Conservation (phyloP, 2,888 invertebrate species). For the Schrankia costaestrigalis region DNA sequence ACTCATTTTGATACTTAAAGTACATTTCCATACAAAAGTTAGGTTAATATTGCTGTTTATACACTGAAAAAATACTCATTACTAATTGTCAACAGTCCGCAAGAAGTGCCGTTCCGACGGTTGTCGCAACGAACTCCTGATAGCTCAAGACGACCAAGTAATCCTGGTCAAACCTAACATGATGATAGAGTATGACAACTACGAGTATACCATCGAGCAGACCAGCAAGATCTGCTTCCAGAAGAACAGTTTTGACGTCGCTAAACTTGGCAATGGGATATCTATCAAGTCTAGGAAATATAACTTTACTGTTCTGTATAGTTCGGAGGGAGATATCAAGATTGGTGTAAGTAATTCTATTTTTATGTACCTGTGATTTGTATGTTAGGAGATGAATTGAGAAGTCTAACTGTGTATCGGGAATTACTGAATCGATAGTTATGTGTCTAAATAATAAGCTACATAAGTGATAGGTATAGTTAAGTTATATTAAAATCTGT, state of each 20-base stretch:
- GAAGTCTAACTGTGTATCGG: too few species aligned
- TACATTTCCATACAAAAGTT: too few species aligned
- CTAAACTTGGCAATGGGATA: conserved; percentile 84
- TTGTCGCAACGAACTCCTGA: conserved; percentile 83
- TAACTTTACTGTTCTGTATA: conserved; percentile 88
- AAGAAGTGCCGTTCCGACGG: conserved; percentile 82
- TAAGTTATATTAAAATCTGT: too few species aligned
- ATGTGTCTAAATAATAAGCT: too few species aligned
- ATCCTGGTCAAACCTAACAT: conserved; percentile 83
- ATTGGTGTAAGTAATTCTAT: conserved; percentile 82
- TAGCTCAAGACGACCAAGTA: conserved; percentile 81
- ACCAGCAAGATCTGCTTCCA: conserved; percentile 81
- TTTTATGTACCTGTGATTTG: not conserved
- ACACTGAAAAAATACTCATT: too few species aligned
- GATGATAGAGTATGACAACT: conserved; percentile 85
- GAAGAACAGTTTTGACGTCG: conserved; percentile 83
- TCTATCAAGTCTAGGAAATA: conserved; percentile 85
- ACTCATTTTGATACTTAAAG: too few species aligned
- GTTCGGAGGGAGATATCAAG: conserved; percentile 84
- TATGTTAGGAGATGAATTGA: not conserved
- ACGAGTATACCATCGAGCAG: conserved; percentile 81
- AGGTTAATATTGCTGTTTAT: too few species aligned
- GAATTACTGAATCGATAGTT: too few species aligned
- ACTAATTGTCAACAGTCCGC: conserved; percentile 69
- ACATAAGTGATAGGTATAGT: too few species aligned